A percentile compares a stretch with the other conserved stretches of the same genome.
Conservation (phyloP, 2,797 vertebrate species). For the Amniataba percoides region DNA sequence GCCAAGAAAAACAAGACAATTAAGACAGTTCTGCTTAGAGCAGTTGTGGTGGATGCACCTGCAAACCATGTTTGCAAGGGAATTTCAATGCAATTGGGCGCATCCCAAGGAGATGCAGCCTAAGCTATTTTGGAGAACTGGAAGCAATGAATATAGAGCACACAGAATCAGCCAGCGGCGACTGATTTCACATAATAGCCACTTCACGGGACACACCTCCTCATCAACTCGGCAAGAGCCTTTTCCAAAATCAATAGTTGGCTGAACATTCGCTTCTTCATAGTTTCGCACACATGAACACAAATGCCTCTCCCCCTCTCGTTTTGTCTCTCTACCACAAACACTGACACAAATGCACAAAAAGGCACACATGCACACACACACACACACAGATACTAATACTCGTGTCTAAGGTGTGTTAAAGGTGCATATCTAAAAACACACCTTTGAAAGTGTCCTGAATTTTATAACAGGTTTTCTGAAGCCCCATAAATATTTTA, state of each 20-base stretch:
- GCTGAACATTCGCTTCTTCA: conserved; percentile 74
- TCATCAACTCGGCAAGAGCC: conserved; percentile 73
- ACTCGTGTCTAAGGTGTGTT: background rate
- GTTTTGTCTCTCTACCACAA: conserved; percentile 36
- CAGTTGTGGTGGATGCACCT: conserved; percentile 27
- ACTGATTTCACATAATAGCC: conserved; percentile 78
- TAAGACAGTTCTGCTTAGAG: conserved; percentile 1
- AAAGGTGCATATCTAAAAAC: conserved; percentile 39
- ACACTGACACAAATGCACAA: conserved; percentile 28
- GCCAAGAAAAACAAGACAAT: conserved; percentile 20
- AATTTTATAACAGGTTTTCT: conserved; percentile 60
- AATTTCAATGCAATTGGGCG: conserved; percentile 38
- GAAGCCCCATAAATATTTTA: conserved; percentile 73
- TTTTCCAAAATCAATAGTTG: conserved; percentile 84
- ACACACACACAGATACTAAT: conserved; percentile 1
- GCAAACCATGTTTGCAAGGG: conserved; percentile 10
- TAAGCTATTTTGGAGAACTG: conserved; percentile 57
- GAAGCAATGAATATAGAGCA: conserved; percentile 73
- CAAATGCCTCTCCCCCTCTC: conserved; percentile 26
- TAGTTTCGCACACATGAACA: conserved; percentile 53
- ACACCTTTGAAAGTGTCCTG: conserved; percentile 45
- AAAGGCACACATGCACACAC: background rate
- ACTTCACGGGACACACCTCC: conserved; percentile 77
- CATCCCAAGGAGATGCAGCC: conserved; percentile 50
- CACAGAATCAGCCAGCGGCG: conserved; percentile 63